Base-by-base conservation (phyloP, 2,113 vertebrate genomes). In the Melanerpes formicivorus region DNA sequence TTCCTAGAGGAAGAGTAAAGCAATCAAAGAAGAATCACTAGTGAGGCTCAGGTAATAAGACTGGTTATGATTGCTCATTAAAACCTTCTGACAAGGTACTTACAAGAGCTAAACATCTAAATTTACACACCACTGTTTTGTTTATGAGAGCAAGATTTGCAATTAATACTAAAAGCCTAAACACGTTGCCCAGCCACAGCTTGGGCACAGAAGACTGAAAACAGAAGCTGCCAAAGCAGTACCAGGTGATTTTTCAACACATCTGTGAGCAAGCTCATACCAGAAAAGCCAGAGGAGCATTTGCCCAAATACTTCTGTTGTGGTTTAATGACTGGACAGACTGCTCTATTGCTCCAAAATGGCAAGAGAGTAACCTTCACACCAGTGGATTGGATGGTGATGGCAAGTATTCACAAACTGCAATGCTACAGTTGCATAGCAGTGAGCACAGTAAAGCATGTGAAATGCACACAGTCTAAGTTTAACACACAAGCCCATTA, bases 181-280 rank as follows among this genome's bases (percentile, higher is more conserved):
- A 73, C 17, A 48, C 26, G 4, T 11, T 54, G 21, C 11, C 62
- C 75, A 32, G 5, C 48, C 21, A 50, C 48, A 50, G 11, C 21
- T 50, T 50, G 19, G 64, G 50, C 32, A 81, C 44, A 59, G 42
- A 80, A 62, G 15, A n/a, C 18, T 42, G 29, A 89, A 87, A 81
- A 58, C 16, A 63, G 84, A 81, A 65, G 22, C 26, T 93, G n/a
- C 17, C 23, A 63, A 37, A 71, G 25, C 30, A 84, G 40, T 34
- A 63, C 5, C 21, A 67, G 25, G 9, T 42, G 11, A 64, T 64
- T 17, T 17, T 27, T 80, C 44, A 71, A 13, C 21, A 64, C 18
- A 75, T 5, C 26, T 55, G 37, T 1, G 1, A 82, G 26, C 2
- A 1, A 70, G 7, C 2, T 71, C 11, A 6, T 23, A 34, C 5